Base-by-base conservation (phyloP, 2,888 invertebrate species). In the Eupithecia pulchellata region DNA sequence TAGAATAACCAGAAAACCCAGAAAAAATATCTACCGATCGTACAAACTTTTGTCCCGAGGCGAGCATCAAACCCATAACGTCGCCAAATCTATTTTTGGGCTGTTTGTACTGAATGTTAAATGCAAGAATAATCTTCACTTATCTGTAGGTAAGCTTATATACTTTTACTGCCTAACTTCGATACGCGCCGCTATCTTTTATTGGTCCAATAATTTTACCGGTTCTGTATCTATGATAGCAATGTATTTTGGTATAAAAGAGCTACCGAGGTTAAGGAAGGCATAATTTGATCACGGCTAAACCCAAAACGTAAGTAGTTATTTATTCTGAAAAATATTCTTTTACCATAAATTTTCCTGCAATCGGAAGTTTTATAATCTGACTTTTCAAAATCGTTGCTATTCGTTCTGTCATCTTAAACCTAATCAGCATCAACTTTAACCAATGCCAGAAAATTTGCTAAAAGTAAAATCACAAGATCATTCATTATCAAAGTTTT, bases 241-340 rank as follows among this genome's bases (percentile, higher is more conserved):
- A 34, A 55, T n/a, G 20, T 3, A 4, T 32, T 60, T 60, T 60
- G 32, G 34, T 61, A 61, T 61, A 61, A 36, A 61, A 61, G 30
- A 20, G 20, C 34, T 20, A 61, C 61, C 25, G 61, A 4, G 32
- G 25, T 20, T 61, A 5, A 0, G 2, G 11, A 61, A 20, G 25
- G 25, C 61, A 61, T 61, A 34, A 36, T 32, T 61, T 14, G 61
- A 61, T 61, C 61, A 61, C 61, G 32, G 61, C 34, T 61, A 61
- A 61, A 20, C 20, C 61, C 61, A 61, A 32, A 61, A 61, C 13
- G 61, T 61, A 61, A 61, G 60, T 61, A 61, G 11, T 9, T 4
- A 20, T 32, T 29, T 11, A 57, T 27, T 14, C 11, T 29, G 2
- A 1, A 5, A 57, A 27, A 57, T 29, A 27, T 57, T 0, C 0